Evolutionary conservation across 2,113 vertebrate species (phyloP).

Genomic region (Echinops telfairi): DNA sequence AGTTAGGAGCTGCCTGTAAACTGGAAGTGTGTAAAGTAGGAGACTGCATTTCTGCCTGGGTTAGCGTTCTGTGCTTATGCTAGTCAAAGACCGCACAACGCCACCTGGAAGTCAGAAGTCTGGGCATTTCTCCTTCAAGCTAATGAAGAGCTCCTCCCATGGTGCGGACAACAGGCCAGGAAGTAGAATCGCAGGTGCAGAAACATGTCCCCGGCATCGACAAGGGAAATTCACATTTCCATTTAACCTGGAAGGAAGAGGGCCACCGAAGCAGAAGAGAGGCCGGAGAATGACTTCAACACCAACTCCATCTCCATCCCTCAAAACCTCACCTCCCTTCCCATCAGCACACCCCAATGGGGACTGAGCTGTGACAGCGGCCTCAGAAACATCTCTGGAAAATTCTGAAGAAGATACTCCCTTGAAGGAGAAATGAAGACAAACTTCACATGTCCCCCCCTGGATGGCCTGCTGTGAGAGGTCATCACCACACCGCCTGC

Average conservation of each 20-base stretch:
- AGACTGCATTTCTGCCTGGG: not conserved
- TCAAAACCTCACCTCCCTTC: not conserved
- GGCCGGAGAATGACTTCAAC: not conserved
- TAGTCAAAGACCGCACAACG: not conserved
- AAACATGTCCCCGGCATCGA: not conserved
- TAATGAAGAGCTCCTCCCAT: not conserved
- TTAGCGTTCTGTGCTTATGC: slow-evolving; percentile 12
- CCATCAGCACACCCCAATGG: not conserved
- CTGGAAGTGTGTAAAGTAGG: not conserved
- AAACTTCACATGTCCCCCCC: not conserved
- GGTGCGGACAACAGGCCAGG: not conserved
- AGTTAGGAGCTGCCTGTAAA: slow-evolving; percentile 3
- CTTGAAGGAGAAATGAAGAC: not conserved
- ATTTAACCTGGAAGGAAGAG: slow-evolving; percentile 41
- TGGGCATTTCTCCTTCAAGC: not conserved
- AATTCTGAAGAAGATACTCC: slow-evolving; percentile 1
- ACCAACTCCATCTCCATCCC: not conserved
- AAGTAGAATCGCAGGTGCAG: slow-evolving; percentile 62
- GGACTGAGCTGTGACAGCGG: not conserved
- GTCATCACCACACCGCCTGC: not conserved
- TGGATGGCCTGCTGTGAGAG: not conserved
- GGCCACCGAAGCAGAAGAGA: slow-evolving; percentile 43
- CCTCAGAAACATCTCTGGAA: not conserved
- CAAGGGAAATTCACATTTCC: slow-evolving; percentile 50
- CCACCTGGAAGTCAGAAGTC: not conserved